Base-by-base conservation (phyloP, 1,140 invertebrate species). In the Saccostrea cuccullata region DNA sequence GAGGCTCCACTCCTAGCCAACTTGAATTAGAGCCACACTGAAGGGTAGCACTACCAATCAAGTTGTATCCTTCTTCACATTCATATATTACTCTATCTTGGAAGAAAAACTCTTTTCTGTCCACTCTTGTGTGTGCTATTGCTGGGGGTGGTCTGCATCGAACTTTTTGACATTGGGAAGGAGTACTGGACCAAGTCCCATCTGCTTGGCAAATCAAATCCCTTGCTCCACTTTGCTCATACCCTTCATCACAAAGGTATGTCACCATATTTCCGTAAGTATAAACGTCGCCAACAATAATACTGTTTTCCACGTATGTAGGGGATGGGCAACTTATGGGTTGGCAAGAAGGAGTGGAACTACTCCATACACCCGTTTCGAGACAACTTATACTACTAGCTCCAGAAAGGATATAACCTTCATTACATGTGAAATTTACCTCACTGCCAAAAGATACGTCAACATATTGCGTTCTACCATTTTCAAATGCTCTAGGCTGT, bases 151-250 rank as follows among this genome's bases (percentile, higher is more conserved):
- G 23, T 13, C 88, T 86, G 67, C 92, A 93, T 30, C 82, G 84
- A 15, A 91, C 1, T 90, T 95, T 90, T 96, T 97, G 96, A 94
- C 98, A 98, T 20, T 95, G 93, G 0, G 98, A 98, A 13, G 96
- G 95, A 86, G 97, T 96, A 13, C 97, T 97, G 89, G 97, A 97
- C 98, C 92, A 92, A 36, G 17, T 20, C 1, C 88, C 90, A 36
- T 55, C 55, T 5, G 82, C 58, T 8, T 73, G 40, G 60, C 92
- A 92, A 0, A 58, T 87, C 12, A 83, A 47, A 4, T 73, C 83
- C 17, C 85, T 55, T 82, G 87, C 67, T 55, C 91, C 91, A 55
- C 5, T 23, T 12, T 89, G 67, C 60, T 84, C 58, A 86, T 94
- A 95, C 0, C 95, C 95, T 86, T 93, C 92, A 87, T 94, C 91